These are phyloP conservation scores for Ricordea florida DNA, from an alignment of 92 coral and sea anemone genomes.

Conservation along the genomic window DNA sequence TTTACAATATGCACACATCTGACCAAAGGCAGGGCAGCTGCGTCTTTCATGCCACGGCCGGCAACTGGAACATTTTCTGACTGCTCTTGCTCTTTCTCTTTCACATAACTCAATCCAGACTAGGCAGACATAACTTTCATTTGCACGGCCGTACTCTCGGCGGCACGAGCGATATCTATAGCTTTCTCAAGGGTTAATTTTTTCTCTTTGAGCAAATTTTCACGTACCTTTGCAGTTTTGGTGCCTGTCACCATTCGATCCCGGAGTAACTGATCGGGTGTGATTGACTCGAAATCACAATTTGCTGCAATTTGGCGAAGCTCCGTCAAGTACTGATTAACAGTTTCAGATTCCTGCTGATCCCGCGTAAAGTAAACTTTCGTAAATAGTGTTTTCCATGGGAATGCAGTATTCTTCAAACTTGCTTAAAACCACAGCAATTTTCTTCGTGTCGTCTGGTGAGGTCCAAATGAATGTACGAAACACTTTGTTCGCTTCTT, in stretches of 20 bases:
- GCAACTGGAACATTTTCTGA: no score
- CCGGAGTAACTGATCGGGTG: constrained; percentile 44
- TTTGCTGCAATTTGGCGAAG: constrained; percentile 44
- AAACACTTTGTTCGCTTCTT: constrained; percentile 41
- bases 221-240: constrained; percentile 42
- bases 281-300: constrained; percentile 45
- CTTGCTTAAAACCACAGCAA: constrained; percentile 19
- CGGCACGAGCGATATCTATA: constrained; percentile 32
- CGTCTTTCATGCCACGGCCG: no score
- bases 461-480: constrained; percentile 14
- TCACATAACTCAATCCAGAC: constrained; percentile 29
- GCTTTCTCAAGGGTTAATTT: constrained; percentile 35
- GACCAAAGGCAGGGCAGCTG: no score
- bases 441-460: constrained; percentile 36
- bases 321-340: constrained; percentile 47
- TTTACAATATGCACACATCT: no score
- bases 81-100: no score
- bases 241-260: constrained; percentile 46
- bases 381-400: constrained; percentile 44
- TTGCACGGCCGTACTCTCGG: constrained; percentile 34
- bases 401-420: constrained; percentile 59
- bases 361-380: constrained; percentile 42
- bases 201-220: constrained; percentile 41
- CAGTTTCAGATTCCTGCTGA: constrained; percentile 36
- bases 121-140: constrained; percentile 14